Evolutionary conservation across 2,113 vertebrate genomes (phyloP), one percentile per base, ranked within the genome.

Genomic region (Silurus glanis): DNA sequence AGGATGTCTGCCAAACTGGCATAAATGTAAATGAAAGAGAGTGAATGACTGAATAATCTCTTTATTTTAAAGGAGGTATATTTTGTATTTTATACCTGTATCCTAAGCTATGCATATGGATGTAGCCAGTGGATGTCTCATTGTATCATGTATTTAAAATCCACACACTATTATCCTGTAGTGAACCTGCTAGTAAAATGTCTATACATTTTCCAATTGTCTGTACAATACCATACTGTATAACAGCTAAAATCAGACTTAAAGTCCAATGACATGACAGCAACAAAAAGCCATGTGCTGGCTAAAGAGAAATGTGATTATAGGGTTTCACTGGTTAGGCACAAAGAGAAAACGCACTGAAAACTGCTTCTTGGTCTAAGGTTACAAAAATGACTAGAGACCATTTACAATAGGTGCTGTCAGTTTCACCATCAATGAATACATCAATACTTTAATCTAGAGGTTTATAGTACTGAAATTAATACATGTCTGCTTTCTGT

Each of bases 401-500:
- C 10, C 14, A 17, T 25, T 16, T 75, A n/a, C 49, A 12, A 49
- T 74, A 19, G 4, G 9, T 49, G 47, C 45, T 49, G 8, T 8
- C 74, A 78, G 5, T 25, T 13, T 55, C 51, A 16, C 2, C 23
- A 55, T 55, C 8, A n/a, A 19, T 51, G 49, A 51, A 51, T 2
- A 14, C 23, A 25, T 37, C 37, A 37, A 2, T 37, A n/a, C 13
- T 55, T 55, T 55, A 19, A 58, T 56, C 51, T 9, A 16, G 9
- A 58, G 25, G 3, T 56, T 17, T 16, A 4, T 19, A 17, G 1
- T 45, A 10, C 4, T 28, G 53, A 3, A 37, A 80, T 72, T 82
- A 56, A 86, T 6, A 21, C 53, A 0, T 76, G 12, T 64, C 19
- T 56, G 9, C 17, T 67, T 53, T 87, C 8, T 88, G 28, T 90